These are phyloP conservation scores for Mustela lutreola DNA, from an alignment of 2,113 vertebrate genomes.

Conservation along the genomic window DNA sequence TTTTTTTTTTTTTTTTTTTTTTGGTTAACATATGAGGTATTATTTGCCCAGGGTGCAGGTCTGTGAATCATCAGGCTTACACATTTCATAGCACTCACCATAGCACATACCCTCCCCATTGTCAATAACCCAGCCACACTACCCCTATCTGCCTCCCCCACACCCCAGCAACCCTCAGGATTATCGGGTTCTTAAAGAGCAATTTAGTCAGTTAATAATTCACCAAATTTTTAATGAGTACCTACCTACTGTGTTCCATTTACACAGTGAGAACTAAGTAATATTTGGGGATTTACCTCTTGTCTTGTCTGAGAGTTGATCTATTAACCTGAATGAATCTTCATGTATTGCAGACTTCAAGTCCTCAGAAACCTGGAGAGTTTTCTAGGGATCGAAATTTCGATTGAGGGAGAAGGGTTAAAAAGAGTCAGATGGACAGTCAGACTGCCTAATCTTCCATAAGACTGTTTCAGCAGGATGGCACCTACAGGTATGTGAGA, in stretches of 20 bases:
- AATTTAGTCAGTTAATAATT: conserved; percentile 12
- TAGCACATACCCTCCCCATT: no score
- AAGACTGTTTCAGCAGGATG: not conserved
- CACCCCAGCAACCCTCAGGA: no score
- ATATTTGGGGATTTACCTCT: not conserved
- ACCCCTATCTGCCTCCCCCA: no score
- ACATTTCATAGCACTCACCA: no score
- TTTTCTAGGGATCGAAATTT: not conserved
- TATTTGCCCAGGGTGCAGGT: no score
- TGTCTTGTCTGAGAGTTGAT: not conserved
- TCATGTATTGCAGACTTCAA: not conserved
- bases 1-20: no score
- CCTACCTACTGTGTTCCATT: not conserved
- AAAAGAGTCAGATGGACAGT: not conserved
- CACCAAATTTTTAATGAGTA: not conserved
- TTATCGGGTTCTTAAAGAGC: not conserved
- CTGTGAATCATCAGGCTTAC: no score
- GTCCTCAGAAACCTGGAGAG: not conserved
- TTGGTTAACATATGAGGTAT: no score
- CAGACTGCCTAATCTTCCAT: not conserved
- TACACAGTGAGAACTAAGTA: not conserved
- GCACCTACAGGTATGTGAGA: not conserved
- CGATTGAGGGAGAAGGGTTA: not conserved
- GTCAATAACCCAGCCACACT: no score
- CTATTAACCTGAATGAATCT: not conserved